Evolutionary conservation across 1,140 invertebrate genomes (phyloP), one percentile per base, ranked within the genome.

Genomic region (Tetramorium alpestre): DNA sequence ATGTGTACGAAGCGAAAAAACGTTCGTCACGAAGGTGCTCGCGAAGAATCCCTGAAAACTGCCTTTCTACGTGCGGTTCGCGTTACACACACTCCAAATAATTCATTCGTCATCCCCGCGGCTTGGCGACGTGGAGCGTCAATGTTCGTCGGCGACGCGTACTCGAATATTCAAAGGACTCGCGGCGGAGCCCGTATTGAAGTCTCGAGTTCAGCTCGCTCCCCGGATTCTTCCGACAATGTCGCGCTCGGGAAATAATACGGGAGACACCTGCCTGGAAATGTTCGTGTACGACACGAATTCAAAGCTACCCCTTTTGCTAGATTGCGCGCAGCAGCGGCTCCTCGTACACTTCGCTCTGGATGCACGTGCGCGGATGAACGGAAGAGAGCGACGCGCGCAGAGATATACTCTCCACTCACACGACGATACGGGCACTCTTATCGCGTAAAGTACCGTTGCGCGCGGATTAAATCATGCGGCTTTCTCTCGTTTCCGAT

Each of bases 171-270:
- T 16, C 33, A 16, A 65, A 33, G 13, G 13, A 28, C 28, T 78
- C 44, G 25, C 51, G 64, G 47, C 38, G 60, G 72, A 77, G 62
- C 76, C 64, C 51, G 65, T 60, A 62, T 47, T 1, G n/a, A 54
- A 47, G 65, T 28, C 38, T 47, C 62, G 41, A 13, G 85, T 58
- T 56, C 80, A 70, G 65, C 49, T 89, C 44, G 88, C 60, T 62
- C 56, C 56, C 62, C 58, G 81, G 60, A 89, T 88, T 89, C 87
- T 85, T 89, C 84, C 84, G 80, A 88, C 87, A 78, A 77, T 72
- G 51, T 69, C 58, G 88, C 56, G 47, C 38, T 54, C 77, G 22
- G 41, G 58, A 81, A 80, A 85, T 25, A 78, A 89, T 86, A 84
- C 65, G 76, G 70, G 44, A 76, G 60, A 81, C 77, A 65, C 51